Evolutionary conservation across 2,113 vertebrate species (phyloP), one percentile per base, ranked within the genome.

Genomic region (Indri indri): DNA sequence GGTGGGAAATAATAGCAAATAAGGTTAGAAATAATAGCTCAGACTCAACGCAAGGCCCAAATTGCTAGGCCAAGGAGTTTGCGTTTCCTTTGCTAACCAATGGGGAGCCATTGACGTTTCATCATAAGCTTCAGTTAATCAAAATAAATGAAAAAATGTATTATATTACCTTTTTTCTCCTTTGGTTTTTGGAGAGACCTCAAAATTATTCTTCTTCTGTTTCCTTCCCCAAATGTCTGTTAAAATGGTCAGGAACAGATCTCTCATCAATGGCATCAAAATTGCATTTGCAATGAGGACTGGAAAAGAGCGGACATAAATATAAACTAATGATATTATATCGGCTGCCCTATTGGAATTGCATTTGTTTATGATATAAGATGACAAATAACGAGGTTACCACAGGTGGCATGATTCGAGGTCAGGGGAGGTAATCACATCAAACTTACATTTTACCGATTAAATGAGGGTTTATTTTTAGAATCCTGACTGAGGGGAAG

Each of bases 311-410:
- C 81, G 83, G 97, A 95, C 96, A 94, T 96, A 96, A 34, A 12
- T 96, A 98, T 91, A 97, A 97, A 92, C 96, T 98, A 98, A 98
- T 94, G 45, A 86, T 97, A 90, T 98, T 98, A 98, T 97, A 97
- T 89, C 5, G 0, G 92, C 96, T 98, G 97, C 90, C 90, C 97
- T 98, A 95, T 97, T 98, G 97, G 97, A 98, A 98, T 98, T 98
- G 92, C 90, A 97, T 98, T 98, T 99, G 92, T 97, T 97, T 98
- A 97, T 98, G 96, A 97, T 98, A 96, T 95, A 98, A 98, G 96
- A 98, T 98, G 97, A 98, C 97, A 98, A 98, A 98, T 98, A 98
- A 98, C 91, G 89, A 97, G 95, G 96, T 98, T 98, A 98, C 93
- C 11, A n/a, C 96, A 98, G 94, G 95, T 98, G 96, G 97, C 97